These are phyloP conservation scores for Alouatta palliata DNA, from an alignment of 2,113 vertebrate genomes.

Conservation along the genomic window DNA sequence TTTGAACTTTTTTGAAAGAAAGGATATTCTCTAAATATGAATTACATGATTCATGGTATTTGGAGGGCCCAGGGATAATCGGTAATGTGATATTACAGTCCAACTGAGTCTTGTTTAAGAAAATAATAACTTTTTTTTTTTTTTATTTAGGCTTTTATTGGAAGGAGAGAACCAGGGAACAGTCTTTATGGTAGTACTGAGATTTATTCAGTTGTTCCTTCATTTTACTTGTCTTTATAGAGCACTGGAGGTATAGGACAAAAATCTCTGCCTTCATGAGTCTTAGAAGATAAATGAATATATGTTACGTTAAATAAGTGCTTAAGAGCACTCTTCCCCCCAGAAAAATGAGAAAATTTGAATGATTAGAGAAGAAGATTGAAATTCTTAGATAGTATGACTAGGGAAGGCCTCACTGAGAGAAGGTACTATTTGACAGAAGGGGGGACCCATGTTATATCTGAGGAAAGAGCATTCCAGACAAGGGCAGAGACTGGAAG, in stretches of 20 bases:
- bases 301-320: neutral
- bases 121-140: neutral
- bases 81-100: neutral
- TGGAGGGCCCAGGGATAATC: neutral
- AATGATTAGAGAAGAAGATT: neutral
- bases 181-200: neutral
- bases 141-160: neutral
- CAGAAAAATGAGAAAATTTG: neutral
- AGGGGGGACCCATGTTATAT: neutral
- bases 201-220: neutral
- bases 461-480: neutral
- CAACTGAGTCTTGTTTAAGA: neutral
- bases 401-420: neutral
- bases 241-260: neutral
- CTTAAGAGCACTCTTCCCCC: neutral
- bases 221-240: neutral
- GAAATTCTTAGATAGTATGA: neutral
- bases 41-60: neutral
- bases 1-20: neutral
- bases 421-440: neutral
- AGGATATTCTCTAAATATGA: neutral
- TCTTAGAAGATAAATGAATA: neutral
- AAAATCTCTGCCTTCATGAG: neutral
- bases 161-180: neutral
- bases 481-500: neutral